Conservation (phyloP, 2,888 invertebrate genomes). For the Pasiphila rectangulata region DNA sequence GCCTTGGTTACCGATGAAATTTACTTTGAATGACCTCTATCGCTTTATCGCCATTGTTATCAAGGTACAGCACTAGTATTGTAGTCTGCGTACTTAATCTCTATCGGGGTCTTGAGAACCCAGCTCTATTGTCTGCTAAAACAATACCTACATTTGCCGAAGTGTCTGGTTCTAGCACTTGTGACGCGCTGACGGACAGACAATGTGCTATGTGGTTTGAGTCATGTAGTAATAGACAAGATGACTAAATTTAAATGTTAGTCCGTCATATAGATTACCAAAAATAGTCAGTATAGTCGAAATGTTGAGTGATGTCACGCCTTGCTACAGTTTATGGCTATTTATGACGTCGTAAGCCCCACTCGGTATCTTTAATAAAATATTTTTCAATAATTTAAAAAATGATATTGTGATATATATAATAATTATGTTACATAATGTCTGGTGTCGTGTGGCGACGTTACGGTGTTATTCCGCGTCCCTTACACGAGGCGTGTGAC, state of each 20-base stretch:
- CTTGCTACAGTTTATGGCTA: too few relatives aligned
- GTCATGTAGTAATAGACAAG: conserved; percentile 44
- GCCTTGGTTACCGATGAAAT: conserved; percentile 9
- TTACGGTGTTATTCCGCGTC: conserved; percentile 46
- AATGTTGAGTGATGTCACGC: too few relatives aligned
- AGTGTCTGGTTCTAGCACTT: conserved; percentile 21
- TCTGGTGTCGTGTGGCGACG: conserved; percentile 31
- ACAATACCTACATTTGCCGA: conserved; percentile 25
- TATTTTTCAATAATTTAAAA: too few relatives aligned
- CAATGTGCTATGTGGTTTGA: conserved; percentile 37
- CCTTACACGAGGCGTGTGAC: conserved; percentile 65
- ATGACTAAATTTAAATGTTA: too few relatives aligned
- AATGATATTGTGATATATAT: too few relatives aligned
- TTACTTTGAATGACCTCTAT: conserved; percentile 25
- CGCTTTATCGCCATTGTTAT: conserved; percentile 29
- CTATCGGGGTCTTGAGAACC: conserved; percentile 31
- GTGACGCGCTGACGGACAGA: conserved; percentile 21
- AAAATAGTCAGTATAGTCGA: too few relatives aligned
- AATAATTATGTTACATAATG: conserved; percentile 58
- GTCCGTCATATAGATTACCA: too few relatives aligned
- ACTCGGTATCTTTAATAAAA: too few relatives aligned
- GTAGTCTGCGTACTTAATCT: conserved; percentile 33
- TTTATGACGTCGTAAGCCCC: too few relatives aligned
- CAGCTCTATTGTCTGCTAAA: conserved; percentile 31
- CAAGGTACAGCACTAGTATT: conserved; percentile 23